Percentiles rank a stretch among this genome's conserved stretches.
These are phyloP conservation scores for Corydoras maculifer DNA, from an alignment of 2,113 vertebrate species.

Conservation along the genomic window DNA sequence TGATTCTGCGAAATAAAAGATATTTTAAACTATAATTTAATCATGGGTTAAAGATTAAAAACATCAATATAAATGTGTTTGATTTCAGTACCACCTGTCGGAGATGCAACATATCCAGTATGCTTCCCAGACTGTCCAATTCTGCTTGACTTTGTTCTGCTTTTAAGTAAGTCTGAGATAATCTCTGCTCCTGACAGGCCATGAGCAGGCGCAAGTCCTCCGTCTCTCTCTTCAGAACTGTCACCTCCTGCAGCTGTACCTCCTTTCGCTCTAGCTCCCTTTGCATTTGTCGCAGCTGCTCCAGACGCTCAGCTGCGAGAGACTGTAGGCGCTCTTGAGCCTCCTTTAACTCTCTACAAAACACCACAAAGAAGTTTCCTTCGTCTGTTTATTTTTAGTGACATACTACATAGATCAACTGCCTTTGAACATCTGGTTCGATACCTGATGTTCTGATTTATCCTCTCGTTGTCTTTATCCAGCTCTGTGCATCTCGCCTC, in stretches of 20 bases:
- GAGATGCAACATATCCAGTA: conserved; percentile 69
- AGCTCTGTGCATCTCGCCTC: conserved; percentile 64
- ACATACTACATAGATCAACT: too few relatives aligned
- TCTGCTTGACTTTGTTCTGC: conserved; percentile 71
- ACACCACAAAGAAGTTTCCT: background rate
- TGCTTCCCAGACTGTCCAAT: conserved; percentile 70
- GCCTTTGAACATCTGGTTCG: too few relatives aligned
- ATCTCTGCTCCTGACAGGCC: conserved; percentile 62
- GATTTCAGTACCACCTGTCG: conserved; percentile 51
- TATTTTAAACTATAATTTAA: background rate
- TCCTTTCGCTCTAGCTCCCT: conserved; percentile 64
- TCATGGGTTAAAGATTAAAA: too few relatives aligned
- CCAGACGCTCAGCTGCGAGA: conserved; percentile 59
- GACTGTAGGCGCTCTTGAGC: conserved; percentile 60
- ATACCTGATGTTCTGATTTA: conserved; percentile 73
- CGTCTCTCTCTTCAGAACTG: conserved; percentile 66
- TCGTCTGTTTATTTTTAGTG: too few relatives aligned
- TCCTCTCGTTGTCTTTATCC: conserved; percentile 65
- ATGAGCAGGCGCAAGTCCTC: conserved; percentile 64
- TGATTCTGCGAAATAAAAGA: conserved; percentile 45
- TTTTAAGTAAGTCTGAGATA: conserved; percentile 68
- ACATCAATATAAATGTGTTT: too few relatives aligned
- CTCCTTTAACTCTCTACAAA: conserved; percentile 68
- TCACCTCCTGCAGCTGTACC: conserved; percentile 56
- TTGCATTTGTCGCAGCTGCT: conserved; percentile 66